Evolutionary conservation across 2,113 vertebrate species (phyloP).

Genomic region (Chlorodrepanis virens): DNA sequence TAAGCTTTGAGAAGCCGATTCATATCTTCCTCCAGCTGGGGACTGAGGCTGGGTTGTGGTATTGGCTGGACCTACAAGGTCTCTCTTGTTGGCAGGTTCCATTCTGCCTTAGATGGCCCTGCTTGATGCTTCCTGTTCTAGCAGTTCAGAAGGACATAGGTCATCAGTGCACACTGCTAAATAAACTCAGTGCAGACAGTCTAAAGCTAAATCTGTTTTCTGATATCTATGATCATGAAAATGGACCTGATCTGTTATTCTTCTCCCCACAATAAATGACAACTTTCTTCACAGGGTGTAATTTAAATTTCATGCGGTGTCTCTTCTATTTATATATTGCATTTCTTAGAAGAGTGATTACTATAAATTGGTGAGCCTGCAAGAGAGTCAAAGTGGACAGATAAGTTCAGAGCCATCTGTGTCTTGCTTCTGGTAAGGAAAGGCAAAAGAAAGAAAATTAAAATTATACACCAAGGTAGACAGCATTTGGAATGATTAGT

Average conservation of each 20-base stretch:
- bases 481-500: neutral
- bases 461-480: neutral
- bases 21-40: neutral
- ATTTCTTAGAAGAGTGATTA: neutral
- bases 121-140: neutral
- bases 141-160: neutral
- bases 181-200: neutral
- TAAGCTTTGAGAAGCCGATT: neutral
- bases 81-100: neutral
- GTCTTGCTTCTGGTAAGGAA: neutral
- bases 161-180: neutral
- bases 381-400: neutral
- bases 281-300: neutral
- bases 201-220: neutral
- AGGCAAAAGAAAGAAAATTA: neutral
- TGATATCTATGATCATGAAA: neutral
- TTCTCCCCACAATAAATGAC: neutral
- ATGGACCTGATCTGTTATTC: neutral
- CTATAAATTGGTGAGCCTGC: neutral
- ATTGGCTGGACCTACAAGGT: neutral
- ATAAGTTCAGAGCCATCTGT: neutral
- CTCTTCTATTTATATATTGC: neutral
- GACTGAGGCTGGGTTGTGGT: neutral
- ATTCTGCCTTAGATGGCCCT: constrained; percentile 8
- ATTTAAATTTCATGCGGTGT: neutral